Percentiles rank a stretch among this genome's conserved stretches.
Conservation (phyloP, 2,888 invertebrate species). For the Tuberolachnus salignus region DNA sequence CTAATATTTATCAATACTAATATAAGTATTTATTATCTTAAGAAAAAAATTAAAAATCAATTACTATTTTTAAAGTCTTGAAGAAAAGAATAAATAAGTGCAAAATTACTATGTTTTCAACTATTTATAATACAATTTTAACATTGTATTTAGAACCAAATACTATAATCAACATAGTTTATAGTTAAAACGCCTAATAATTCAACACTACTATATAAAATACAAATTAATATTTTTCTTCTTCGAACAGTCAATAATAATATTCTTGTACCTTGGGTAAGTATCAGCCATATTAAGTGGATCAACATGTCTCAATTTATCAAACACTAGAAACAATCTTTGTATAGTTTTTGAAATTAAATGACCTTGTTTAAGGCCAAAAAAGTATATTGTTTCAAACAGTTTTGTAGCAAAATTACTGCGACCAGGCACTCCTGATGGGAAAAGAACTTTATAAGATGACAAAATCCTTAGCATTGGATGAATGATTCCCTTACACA, state of each 20-base stretch:
- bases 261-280: background rate
- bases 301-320: constrained; percentile 68
- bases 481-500: constrained; percentile 81
- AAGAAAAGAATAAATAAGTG: no score
- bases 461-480: constrained; percentile 82
- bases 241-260: background rate
- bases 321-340: constrained; percentile 81
- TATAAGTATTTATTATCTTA: no score
- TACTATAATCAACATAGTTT: no score
- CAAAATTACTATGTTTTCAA: no score
- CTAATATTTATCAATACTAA: no score
- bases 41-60: no score
- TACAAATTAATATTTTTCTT: no score
- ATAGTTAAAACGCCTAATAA: no score
- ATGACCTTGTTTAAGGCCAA: constrained; percentile 73
- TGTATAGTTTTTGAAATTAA: constrained; percentile 74
- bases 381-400: constrained; percentile 79
- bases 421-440: constrained; percentile 78
- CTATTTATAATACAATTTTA: no score
- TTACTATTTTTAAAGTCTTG: no score
- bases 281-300: constrained; percentile 32
- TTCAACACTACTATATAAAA: no score
- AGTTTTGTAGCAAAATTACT: constrained; percentile 80
- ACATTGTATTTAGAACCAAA: no score
- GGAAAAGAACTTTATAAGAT: constrained; percentile 79